A percentile compares a stretch with the other conserved stretches of the same genome.
These are phyloP conservation scores for Apogon talboti DNA, from an alignment of 2,797 vertebrate genomes.

Conservation along the genomic window DNA sequence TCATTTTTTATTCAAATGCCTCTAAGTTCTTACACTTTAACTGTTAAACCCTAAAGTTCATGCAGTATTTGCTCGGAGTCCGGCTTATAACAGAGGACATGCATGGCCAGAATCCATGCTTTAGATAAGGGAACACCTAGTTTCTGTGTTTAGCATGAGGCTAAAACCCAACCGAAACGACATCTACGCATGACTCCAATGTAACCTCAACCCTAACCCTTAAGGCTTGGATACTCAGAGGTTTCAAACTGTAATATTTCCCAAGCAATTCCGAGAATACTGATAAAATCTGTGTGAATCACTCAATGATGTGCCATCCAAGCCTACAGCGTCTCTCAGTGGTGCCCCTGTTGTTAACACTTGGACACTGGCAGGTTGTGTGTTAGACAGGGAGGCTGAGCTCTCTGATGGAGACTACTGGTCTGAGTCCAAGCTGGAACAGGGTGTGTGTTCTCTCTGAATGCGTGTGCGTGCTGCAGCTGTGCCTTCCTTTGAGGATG, in stretches of 20 bases:
- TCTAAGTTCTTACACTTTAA: neutral
- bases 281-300: neutral
- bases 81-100: no score
- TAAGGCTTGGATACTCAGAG: neutral
- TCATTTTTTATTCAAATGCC: neutral
- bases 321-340: neutral
- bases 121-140: no score
- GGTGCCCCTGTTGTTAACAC: neutral
- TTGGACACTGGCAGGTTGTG: constrained; percentile 8
- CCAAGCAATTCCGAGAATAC: neutral
- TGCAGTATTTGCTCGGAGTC: no score
- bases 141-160: no score
- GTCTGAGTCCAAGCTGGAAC: constrained; percentile 41
- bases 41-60: neutral
- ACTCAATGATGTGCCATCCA: neutral
- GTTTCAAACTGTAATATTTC: neutral
- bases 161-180: no score
- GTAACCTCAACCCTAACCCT: no score
- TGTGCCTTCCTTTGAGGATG: constrained; percentile 61
- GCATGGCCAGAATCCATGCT: no score
- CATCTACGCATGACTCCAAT: no score
- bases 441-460: constrained; percentile 16
- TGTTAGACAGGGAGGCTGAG: constrained; percentile 16
- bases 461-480: constrained; percentile 50
- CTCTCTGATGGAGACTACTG: constrained; percentile 35